Percentiles rank a stretch among this genome's conserved stretches.
Conservation (phyloP, 2,888 invertebrate species). For the Andricus curvator region DNA sequence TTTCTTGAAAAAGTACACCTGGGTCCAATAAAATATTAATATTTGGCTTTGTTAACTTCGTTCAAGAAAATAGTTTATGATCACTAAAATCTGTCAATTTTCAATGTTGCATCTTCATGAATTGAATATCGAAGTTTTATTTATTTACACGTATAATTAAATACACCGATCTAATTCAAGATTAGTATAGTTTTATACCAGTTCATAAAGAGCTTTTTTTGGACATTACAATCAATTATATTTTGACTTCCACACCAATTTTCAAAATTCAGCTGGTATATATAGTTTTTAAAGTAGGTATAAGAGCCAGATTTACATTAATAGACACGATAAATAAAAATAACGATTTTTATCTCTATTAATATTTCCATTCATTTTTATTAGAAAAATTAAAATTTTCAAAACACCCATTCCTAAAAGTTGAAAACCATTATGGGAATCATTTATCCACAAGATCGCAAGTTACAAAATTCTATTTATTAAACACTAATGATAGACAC, state of each 20-base stretch:
- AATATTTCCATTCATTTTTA: not conserved
- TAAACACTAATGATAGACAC: conserved; percentile 22
- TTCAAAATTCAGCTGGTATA: too few species aligned
- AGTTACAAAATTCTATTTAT: conserved; percentile 6
- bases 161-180: not conserved
- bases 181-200: not conserved
- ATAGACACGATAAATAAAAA: not conserved
- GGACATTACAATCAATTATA: not conserved
- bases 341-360: not conserved
- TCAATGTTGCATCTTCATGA: not conserved
- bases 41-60: not conserved
- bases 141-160: not conserved
- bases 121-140: not conserved
- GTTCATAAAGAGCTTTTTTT: not conserved
- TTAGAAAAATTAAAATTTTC: not conserved
- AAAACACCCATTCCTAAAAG: not conserved
- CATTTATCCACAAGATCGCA: not conserved
- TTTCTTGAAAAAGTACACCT: too few species aligned
- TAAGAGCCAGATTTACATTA: too few species aligned
- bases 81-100: not conserved
- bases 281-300: too few species aligned
- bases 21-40: not conserved
- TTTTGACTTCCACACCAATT: not conserved
- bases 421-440: not conserved
- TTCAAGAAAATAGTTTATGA: too few species aligned